Base-by-base conservation (phyloP, 1,140 invertebrate genomes). In the Watersipora subatra region DNA sequence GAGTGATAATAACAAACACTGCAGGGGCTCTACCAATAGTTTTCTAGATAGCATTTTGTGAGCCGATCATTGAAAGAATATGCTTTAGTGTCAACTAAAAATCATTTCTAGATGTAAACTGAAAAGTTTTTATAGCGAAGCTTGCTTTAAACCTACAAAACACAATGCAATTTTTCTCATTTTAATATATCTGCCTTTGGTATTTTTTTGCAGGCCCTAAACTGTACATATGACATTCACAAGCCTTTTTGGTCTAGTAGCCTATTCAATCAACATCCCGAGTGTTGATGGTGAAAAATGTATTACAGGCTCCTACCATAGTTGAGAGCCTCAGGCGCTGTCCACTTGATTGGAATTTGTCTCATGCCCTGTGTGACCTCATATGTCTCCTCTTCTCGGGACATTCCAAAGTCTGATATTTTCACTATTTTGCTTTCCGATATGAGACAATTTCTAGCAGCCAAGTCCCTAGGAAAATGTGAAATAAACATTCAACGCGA, bases 341-440 rank as follows among this genome's bases (percentile, higher is more conserved):
- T 96, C 93, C 93, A 97, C 79, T 97, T 97, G 58, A 97, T 95
- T 0, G 93, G 93, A 75, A 97, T 97, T 83, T 97, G 93, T 81
- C 97, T 96, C 89, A 97, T 92, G 25, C 93, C 93, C 71, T 94
- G 91, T 0, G 92, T 95, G 46, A 97, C 93, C 67, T 91, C 93
- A 72, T 97, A 97, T 77, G 96, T 93, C 78, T 96, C 90, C 78
- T 96, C 93, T 80, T 98, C 93, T 34, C 93, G 83, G 0, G 93
- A 97, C 93, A 98, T 97, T 68, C 94, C 93, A 83, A 97, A 97
- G 80, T 97, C 93, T 0, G 92, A 95, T 75, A 97, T 96, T 84
- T 97, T 97, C 0, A 96, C 92, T 69, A 87, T 87, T 71, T 74
- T 74, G 63, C 90, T 87, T 75, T 83, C 84, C 82, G 89, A 88